These are phyloP conservation scores for Lagorchestes hirsutus DNA, from an alignment of 2,797 vertebrate species.

Conservation along the genomic window DNA sequence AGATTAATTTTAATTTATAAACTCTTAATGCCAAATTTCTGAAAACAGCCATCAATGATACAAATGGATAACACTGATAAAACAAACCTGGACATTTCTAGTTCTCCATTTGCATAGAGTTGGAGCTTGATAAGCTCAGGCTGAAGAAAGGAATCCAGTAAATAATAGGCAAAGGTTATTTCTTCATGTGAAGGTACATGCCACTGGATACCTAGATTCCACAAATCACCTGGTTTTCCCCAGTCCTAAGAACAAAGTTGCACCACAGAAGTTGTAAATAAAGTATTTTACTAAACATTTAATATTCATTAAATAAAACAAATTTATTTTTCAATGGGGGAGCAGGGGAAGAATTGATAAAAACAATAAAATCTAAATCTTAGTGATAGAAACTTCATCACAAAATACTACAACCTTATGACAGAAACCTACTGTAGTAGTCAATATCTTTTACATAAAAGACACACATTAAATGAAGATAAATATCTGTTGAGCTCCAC, in stretches of 20 bases:
- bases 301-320: not conserved
- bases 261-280: slow-evolving; percentile 14
- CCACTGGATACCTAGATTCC: slow-evolving; percentile 96
- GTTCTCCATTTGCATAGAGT: slow-evolving; percentile 89
- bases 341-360: not conserved
- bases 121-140: slow-evolving; percentile 94
- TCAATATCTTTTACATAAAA: not conserved
- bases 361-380: not conserved
- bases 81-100: slow-evolving; percentile 94
- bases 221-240: slow-evolving; percentile 96
- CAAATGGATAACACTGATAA: slow-evolving; percentile 27
- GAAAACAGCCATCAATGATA: not conserved
- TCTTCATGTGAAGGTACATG: slow-evolving; percentile 94
- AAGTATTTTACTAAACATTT: not conserved
- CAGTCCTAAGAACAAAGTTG: slow-evolving; percentile 90
- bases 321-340: not conserved
- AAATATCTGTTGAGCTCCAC: not conserved
- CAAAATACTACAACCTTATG: not conserved
- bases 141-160: slow-evolving; percentile 95
- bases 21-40: not conserved
- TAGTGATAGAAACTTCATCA: slow-evolving; percentile 4
- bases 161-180: slow-evolving; percentile 91
- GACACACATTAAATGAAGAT: not conserved
- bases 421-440: not conserved
- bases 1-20: slow-evolving; percentile 3